These are phyloP conservation scores for Elysia crispata DNA, from an alignment of 2,888 invertebrate species.

Conservation along the genomic window DNA sequence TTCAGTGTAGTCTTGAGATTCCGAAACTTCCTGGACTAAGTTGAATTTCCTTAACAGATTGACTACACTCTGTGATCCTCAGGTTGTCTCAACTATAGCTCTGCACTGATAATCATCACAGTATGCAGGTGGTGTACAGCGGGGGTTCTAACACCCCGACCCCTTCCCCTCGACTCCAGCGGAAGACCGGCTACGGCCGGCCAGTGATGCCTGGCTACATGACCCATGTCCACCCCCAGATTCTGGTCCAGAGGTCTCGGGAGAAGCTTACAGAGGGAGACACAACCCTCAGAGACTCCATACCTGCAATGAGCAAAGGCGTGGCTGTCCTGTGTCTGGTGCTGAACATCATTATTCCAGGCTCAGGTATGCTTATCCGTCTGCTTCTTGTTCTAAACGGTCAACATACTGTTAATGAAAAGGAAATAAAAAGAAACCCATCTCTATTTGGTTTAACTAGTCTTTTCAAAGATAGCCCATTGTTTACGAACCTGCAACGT, in stretches of 20 bases:
- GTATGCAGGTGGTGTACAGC: slow-evolving; percentile 70
- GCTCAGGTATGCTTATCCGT: slow-evolving; percentile 64
- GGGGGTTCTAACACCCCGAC: slow-evolving; percentile 64
- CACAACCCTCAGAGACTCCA: slow-evolving; percentile 65
- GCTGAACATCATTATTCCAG: slow-evolving; percentile 70
- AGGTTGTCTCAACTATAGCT: too few species aligned
- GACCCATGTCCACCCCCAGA: slow-evolving; percentile 50
- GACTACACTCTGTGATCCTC: too few species aligned
- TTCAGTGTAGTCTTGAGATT: too few species aligned
- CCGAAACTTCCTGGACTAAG: too few species aligned
- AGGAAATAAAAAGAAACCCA: too few species aligned
- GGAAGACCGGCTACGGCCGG: slow-evolving; percentile 66
- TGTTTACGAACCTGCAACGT: too few species aligned
- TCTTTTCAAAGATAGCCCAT: too few species aligned
- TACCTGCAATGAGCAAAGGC: slow-evolving; percentile 71
- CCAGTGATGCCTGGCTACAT: slow-evolving; percentile 66
- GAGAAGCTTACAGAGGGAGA: slow-evolving; percentile 58
- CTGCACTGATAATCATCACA: neutral
- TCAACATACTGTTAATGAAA: too few species aligned
- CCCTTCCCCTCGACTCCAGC: slow-evolving; percentile 65
- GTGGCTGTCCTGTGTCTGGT: slow-evolving; percentile 69
- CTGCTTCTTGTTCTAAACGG: too few species aligned
- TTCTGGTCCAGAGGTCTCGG: slow-evolving; percentile 48
- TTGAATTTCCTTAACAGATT: too few species aligned
- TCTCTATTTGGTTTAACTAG: too few species aligned